Evolutionary conservation across 2,797 vertebrate species (phyloP), one percentile per base, ranked within the genome.

Genomic region (Fratercula arctica): DNA sequence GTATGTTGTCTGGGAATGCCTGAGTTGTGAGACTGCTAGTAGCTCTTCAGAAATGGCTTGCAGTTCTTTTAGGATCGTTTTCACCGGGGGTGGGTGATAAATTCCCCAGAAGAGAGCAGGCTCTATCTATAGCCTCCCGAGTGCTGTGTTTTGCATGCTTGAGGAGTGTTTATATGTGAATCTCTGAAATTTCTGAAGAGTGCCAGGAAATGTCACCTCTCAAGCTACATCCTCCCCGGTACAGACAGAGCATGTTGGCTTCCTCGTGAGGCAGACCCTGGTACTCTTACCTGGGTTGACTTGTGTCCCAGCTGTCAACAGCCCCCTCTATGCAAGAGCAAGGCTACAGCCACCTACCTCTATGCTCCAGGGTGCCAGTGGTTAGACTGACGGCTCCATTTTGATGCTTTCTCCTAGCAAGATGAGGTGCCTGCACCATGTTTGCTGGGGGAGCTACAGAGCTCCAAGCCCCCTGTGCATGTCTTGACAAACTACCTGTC

Each of bases 71-170:
- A 54, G 87, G 85, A 74, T 85, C 13, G 1, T 50, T 81, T 93
- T 85, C 72, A 60, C 75, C 0, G 66, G 84, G 39, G 87, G 72
- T 2, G 70, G 72, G 76, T 77, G 92, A 82, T 31, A 66, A 31
- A 74, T 90, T 90, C 81, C 92, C 94, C 88, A 73, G 87, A 94
- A 90, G 87, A 85, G 46, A 94, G 57, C 59, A 82, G 48, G 57
- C 59, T 87, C 94, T 95, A 92, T 90, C 87, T 95, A 87, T 94
- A 95, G 90, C 56, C 61, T 88, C 72, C 56, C 3, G 13, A 69
- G 87, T 14, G n/a, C 78, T 60, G 67, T 82, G 77, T 82, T 89
- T 78, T 92, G 80, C 28, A 29, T 59, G 28, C 67, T 75, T 70
- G 37, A 78, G 50, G 28, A 63, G 43, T 82, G 87, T 85, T 74